phyloP scores from a whole-genome alignment of 1,140 invertebrate genomes.

The Temnothorax curvispinosus region DNA sequence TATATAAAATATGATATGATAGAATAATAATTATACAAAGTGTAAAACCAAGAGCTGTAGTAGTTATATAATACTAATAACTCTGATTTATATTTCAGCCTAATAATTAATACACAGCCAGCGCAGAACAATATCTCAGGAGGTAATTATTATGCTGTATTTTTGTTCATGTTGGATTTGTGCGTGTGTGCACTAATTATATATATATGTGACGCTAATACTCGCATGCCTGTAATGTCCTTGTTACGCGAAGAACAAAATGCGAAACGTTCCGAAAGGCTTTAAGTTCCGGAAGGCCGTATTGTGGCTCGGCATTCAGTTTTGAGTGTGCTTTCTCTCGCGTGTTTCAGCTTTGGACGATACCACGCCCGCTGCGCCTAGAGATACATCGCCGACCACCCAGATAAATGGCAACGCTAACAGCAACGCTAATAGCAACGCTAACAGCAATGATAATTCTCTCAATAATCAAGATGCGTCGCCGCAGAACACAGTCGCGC shows the following conservation, averaged over 20 bases:
- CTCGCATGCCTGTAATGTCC: slow-evolving; percentile 31
- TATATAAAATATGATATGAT: not conserved
- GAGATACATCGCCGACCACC: slow-evolving; percentile 82
- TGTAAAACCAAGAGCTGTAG: not conserved
- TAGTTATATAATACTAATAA: slow-evolving; percentile 22
- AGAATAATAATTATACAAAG: slow-evolving; percentile 7
- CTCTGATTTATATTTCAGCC: slow-evolving; percentile 77
- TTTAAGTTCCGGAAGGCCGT: slow-evolving; percentile 15
- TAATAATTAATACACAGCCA: slow-evolving; percentile 85
- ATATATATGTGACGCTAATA: slow-evolving; percentile 6
- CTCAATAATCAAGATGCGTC: slow-evolving; percentile 84
- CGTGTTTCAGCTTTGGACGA: slow-evolving; percentile 82
- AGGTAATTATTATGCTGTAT: slow-evolving; percentile 35
- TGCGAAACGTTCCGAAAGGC: slow-evolving; percentile 12
- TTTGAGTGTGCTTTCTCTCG: slow-evolving; percentile 82
- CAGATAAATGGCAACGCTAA: slow-evolving; percentile 84
- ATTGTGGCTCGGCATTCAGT: slow-evolving; percentile 56
- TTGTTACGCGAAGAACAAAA: slow-evolving; percentile 25
- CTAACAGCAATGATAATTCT: slow-evolving; percentile 85
- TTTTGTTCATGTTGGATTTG: slow-evolving; percentile 3
- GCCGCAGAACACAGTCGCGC: slow-evolving; percentile 79
- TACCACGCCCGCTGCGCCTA: slow-evolving; percentile 70
- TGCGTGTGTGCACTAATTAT: slow-evolving; percentile 2
- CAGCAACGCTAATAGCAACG: slow-evolving; percentile 84
- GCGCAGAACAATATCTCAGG: slow-evolving; percentile 83